phyloP scores from a whole-genome alignment of 2,888 invertebrate species.

The Pherbina coryleti region DNA sequence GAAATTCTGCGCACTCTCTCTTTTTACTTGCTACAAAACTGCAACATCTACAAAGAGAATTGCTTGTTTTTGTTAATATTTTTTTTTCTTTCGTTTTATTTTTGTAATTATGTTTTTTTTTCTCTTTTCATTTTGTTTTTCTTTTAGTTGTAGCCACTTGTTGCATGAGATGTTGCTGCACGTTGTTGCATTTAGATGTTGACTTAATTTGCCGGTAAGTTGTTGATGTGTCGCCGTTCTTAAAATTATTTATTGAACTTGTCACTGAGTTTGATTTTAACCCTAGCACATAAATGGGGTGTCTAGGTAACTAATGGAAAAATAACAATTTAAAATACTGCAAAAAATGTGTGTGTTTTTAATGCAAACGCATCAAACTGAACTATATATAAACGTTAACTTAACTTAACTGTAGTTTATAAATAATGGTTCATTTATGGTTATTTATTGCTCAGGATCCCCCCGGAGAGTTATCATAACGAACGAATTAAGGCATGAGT shows the following conservation, averaged over 20 bases:
- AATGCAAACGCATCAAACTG: too few relatives aligned
- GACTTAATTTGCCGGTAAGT: conserved; percentile 26
- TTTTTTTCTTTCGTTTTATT: not conserved
- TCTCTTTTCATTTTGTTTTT: not conserved
- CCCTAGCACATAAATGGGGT: not conserved
- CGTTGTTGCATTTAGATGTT: conserved; percentile 4
- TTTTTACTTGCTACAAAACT: not conserved
- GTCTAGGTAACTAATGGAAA: not conserved
- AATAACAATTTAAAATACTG: not conserved
- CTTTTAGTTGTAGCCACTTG: not conserved
- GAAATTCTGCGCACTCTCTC: not conserved
- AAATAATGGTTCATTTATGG: too few relatives aligned
- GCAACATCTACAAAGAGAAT: not conserved
- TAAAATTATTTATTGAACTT: not conserved
- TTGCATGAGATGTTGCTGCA: not conserved
- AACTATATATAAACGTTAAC: too few relatives aligned
- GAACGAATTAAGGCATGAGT: too few relatives aligned
- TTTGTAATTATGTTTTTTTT: not conserved
- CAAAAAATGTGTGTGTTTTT: not conserved
- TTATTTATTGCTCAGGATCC: too few relatives aligned
- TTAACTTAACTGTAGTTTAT: too few relatives aligned
- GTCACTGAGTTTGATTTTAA: not conserved
- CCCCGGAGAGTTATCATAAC: too few relatives aligned
- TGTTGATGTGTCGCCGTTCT: conserved; percentile 1
- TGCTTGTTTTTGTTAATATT: not conserved